Base-by-base conservation (phyloP, 2,797 vertebrate genomes). In the Nasua narica region DNA sequence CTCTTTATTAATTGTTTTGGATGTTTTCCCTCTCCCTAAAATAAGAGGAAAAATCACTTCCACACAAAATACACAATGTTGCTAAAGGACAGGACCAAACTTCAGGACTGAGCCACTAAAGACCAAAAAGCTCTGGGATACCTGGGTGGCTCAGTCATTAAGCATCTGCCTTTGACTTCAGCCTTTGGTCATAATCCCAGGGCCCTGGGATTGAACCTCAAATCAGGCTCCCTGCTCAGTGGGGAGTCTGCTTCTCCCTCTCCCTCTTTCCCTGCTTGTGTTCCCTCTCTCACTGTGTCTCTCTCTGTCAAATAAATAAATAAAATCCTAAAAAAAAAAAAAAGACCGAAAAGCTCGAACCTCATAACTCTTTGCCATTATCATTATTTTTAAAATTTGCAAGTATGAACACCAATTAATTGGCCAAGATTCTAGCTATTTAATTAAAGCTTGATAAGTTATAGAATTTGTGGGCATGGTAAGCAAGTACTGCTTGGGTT, bases 351-450 rank as follows among this genome's bases (percentile, higher is more conserved):
- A 96, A 96, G 60, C 76, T 90, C 65, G 32, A 12, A 87, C 58
- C 4, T 87, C 92, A n/a, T 83, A n/a, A 52, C 70, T 77, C 16
- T 54, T 90, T 87, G 48, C 67, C 70, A 85, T 37, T 92, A 54
- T 81, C 46, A 83, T 93, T 29, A 92, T 50, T 93, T 92, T 69
- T 95, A 96, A 95, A 46, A 70, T 95, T 90, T 93, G 43, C 52
- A 40, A 87, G 23, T 12, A 11, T 21, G 25, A 72, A 13, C 25
- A 46, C 13, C 37, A 81, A 70, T 70, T 81, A 77, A 76, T 40
- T 65, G 56, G 21, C 8, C 94, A 32, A 96, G 79, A 60, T 1
- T 52, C 11, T 62, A 91, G 7, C 19, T 72, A 8, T 14, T 94
- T 91, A 27, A 40, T 83, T 82, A 79, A 91, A 83, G 19, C 23